Evolutionary conservation across 2,113 vertebrate genomes (phyloP).

Genomic region (Epinephelus moara): DNA sequence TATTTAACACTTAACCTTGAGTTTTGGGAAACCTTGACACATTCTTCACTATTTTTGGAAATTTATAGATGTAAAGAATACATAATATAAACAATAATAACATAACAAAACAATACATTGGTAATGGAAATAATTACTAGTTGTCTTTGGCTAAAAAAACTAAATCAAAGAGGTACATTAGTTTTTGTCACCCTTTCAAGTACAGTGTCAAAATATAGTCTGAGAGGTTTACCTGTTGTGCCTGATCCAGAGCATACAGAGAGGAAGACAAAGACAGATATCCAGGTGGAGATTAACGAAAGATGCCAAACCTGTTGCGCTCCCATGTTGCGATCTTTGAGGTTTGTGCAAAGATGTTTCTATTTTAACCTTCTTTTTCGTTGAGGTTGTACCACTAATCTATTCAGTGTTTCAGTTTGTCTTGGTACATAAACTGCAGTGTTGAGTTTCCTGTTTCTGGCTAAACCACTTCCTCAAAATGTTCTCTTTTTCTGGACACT

Average conservation of each 20-base stretch:
- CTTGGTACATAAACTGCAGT: neutral
- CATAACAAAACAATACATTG: neutral
- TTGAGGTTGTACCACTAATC: neutral
- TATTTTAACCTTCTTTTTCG: neutral
- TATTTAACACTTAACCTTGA: neutral
- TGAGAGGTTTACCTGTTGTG: slow-evolving; percentile 44
- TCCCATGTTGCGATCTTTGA: slow-evolving; percentile 29
- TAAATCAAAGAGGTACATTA: neutral
- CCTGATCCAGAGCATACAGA: neutral
- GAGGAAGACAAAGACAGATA: slow-evolving; percentile 27
- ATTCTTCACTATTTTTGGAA: neutral
- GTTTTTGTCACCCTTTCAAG: neutral
- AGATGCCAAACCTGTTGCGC: neutral
- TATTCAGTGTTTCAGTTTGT: slow-evolving; percentile 21
- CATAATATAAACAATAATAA: neutral
- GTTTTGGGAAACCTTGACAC: neutral
- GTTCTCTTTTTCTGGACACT: slow-evolving; percentile 4
- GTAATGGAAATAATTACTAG: neutral
- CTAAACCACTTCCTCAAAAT: slow-evolving; percentile 71
- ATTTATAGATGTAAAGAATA: neutral
- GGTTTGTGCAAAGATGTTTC: neutral
- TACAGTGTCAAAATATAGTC: neutral
- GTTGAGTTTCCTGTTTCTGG: slow-evolving; percentile 66
- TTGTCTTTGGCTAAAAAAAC: neutral
- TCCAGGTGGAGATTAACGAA: slow-evolving; percentile 32